Evolutionary conservation across 2,113 vertebrate species (phyloP).

Genomic region (Plecturocebus donacophilus): DNA sequence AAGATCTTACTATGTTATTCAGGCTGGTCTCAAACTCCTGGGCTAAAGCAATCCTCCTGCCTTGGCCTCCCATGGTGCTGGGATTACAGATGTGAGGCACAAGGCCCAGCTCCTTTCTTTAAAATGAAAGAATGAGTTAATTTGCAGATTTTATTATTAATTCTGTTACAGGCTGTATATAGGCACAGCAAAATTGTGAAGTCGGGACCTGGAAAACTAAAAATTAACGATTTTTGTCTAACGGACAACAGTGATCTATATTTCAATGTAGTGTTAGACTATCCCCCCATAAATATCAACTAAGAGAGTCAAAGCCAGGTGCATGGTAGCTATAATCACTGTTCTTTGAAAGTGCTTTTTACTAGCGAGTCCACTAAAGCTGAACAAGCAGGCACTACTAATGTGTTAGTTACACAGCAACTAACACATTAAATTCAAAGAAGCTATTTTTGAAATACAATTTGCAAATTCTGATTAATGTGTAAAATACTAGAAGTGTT

Average conservation of each 20-base stretch:
- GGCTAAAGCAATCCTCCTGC: too few relatives aligned
- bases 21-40: too few relatives aligned
- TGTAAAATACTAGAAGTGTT: not conserved
- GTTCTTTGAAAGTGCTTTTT: not conserved
- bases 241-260: not conserved
- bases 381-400: not conserved
- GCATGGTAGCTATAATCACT: rapidly evolving
- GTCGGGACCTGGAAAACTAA: not conserved
- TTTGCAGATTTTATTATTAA: not conserved
- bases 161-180: not conserved
- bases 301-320: not conserved
- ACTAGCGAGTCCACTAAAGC: too few relatives aligned
- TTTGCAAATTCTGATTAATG: not conserved
- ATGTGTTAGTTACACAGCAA: not conserved
- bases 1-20: too few relatives aligned
- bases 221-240: not conserved
- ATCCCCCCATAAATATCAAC: not conserved
- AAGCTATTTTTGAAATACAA: not conserved
- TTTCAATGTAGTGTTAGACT: not conserved
- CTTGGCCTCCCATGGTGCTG: too few relatives aligned
- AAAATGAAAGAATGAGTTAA: not conserved
- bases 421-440: not conserved
- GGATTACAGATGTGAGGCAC: too few relatives aligned
- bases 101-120: too few relatives aligned
- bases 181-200: not conserved